Evolutionary conservation across 2,113 vertebrate genomes (phyloP).

Genomic region (Ochotona princeps): DNA sequence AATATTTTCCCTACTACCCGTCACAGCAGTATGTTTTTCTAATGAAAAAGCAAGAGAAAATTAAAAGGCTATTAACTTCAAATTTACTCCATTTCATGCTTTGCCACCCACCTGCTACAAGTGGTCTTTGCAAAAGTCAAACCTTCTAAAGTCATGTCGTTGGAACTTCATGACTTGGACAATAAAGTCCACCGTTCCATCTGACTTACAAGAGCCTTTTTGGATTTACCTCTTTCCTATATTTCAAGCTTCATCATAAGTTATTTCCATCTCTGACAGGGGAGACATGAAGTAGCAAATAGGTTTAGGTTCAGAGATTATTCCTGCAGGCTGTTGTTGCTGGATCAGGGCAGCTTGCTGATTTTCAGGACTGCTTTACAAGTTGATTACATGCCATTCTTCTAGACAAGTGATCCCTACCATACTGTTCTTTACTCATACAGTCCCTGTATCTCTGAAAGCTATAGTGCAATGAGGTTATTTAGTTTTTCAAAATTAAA

Average conservation of each 20-base stretch:
- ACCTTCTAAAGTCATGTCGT: background rate
- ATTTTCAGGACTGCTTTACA: background rate
- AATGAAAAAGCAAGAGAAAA: background rate
- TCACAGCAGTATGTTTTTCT: background rate
- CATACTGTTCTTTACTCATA: background rate
- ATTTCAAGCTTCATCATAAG: background rate
- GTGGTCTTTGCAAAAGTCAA: background rate
- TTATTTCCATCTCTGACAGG: background rate
- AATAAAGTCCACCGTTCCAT: background rate
- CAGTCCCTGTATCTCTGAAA: background rate
- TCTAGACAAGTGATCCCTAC: background rate
- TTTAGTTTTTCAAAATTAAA: conserved; percentile 18
- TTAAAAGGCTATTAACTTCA: background rate
- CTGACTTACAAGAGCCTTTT: background rate
- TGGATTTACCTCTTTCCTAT: background rate
- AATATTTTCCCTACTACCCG: background rate
- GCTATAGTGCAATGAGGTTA: background rate
- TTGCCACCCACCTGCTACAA: background rate
- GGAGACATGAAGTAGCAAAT: background rate
- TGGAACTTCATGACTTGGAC: background rate
- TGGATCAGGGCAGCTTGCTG: background rate
- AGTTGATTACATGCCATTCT: background rate
- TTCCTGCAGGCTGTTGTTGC: background rate
- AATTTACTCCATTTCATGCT: background rate
- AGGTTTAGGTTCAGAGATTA: background rate